These are phyloP conservation scores for Phalacrocorax pelagicus DNA, from an alignment of 2,113 vertebrate genomes.

Conservation along the genomic window DNA sequence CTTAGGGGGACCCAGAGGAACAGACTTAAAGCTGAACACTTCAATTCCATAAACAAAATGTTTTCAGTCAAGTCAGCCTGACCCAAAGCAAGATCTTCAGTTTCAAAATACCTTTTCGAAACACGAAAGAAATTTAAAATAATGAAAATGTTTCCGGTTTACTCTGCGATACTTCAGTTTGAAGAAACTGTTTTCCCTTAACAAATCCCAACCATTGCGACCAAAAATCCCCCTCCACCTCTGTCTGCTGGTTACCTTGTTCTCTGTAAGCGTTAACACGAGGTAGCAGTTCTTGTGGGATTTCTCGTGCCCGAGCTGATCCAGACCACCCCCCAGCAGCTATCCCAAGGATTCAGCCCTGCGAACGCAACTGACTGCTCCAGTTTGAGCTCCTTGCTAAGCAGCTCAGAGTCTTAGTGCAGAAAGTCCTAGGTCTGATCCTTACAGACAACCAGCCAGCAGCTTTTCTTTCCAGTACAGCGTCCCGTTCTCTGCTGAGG, in stretches of 20 bases:
- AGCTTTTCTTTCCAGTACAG: background rate
- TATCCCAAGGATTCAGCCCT: background rate
- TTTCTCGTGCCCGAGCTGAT: background rate
- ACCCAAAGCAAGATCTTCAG: background rate
- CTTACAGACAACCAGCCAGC: background rate
- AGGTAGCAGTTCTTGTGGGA: background rate
- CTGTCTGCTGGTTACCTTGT: accelerated
- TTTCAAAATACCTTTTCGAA: background rate
- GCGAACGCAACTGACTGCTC: background rate
- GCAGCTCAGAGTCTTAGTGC: conserved; percentile 30
- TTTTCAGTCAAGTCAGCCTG: background rate
- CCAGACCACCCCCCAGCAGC: background rate
- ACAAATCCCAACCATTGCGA: accelerated
- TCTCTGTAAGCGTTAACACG: background rate
- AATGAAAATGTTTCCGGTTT: background rate
- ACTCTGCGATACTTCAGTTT: background rate
- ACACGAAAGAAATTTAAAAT: background rate
- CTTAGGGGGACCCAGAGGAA: background rate
- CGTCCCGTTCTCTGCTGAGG: background rate
- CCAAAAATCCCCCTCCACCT: background rate
- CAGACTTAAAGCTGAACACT: background rate
- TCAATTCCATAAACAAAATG: background rate
- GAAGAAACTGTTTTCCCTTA: background rate
- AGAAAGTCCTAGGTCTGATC: background rate
- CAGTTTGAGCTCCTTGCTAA: background rate